These are phyloP conservation scores for Quadriops clusia DNA, from an alignment of 2,888 invertebrate species.

Conservation along the genomic window DNA sequence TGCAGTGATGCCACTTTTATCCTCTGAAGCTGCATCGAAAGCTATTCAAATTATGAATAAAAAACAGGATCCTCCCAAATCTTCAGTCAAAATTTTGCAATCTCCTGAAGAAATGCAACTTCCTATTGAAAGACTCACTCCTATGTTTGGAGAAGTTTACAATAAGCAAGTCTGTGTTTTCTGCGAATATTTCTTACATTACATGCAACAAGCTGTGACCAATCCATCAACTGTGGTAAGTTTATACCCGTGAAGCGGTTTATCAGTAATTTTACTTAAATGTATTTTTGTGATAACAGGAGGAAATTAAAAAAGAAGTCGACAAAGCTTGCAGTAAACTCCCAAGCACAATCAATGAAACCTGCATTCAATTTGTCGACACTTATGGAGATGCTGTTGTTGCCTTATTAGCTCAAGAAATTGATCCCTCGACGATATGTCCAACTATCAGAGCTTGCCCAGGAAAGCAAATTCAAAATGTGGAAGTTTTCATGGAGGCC, in stretches of 20 bases:
- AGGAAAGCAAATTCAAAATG: constrained; percentile 38
- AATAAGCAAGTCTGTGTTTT: constrained; percentile 54
- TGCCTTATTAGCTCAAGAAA: constrained; percentile 64
- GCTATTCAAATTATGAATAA: constrained; percentile 22
- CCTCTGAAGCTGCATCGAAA: constrained; percentile 38
- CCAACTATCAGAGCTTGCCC: constrained; percentile 62
- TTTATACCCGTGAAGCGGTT: neutral
- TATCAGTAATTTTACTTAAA: constrained; percentile 4
- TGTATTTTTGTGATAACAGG: no score
- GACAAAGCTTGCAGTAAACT: constrained; percentile 57
- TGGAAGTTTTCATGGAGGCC: constrained; percentile 41
- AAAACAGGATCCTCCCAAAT: constrained; percentile 9
- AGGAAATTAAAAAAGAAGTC: constrained; percentile 53
- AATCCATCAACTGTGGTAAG: constrained; percentile 53
- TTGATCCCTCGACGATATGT: constrained; percentile 66
- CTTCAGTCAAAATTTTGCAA: constrained; percentile 14
- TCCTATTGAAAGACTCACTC: constrained; percentile 42
- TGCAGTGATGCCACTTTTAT: constrained; percentile 51
- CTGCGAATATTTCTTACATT: constrained; percentile 75
- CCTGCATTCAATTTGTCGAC: constrained; percentile 65
- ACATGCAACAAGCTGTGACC: constrained; percentile 61
- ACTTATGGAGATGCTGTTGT: constrained; percentile 71
- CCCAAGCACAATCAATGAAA: constrained; percentile 46
- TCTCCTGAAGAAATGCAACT: constrained; percentile 34
- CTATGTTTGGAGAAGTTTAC: constrained; percentile 28